These are phyloP conservation scores for Calameuta filiformis DNA, from an alignment of 2,888 invertebrate species.

Conservation along the genomic window DNA sequence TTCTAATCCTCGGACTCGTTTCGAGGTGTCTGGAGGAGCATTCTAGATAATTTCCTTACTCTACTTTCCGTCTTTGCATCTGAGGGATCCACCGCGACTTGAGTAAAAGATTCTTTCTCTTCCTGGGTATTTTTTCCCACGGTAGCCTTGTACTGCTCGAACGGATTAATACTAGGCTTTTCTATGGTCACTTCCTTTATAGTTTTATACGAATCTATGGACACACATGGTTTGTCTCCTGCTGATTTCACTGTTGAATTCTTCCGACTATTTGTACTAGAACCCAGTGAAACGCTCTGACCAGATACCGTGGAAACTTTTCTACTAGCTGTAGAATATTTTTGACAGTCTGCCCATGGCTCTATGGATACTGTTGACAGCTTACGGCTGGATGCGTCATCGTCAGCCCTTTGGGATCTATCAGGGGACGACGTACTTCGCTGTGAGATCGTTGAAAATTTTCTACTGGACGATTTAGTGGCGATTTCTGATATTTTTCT, in stretches of 20 bases:
- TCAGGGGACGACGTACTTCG: conserved; percentile 3
- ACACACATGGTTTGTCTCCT: conserved; percentile 37
- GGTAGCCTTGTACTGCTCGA: conserved; percentile 41
- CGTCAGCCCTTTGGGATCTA: background rate
- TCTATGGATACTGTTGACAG: conserved; percentile 33
- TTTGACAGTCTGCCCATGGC: conserved; percentile 28
- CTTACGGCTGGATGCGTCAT: background rate
- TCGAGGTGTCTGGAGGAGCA: background rate
- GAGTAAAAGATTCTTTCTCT: background rate
- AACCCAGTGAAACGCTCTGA: conserved; percentile 18
- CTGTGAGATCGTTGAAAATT: conserved; percentile 29
- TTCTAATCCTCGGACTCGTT: background rate
- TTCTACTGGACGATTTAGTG: background rate
- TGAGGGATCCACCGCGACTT: background rate
- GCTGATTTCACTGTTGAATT: conserved; percentile 28
- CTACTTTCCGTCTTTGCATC: background rate
- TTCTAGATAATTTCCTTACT: background rate
- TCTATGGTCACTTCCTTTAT: conserved; percentile 43
- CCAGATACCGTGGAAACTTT: conserved; percentile 35
- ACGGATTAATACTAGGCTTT: conserved; percentile 40
- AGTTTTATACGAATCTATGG: conserved; percentile 44
- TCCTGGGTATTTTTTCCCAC: conserved; percentile 15
- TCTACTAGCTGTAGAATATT: conserved; percentile 6
- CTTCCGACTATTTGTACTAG: conserved; percentile 25
- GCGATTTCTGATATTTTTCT: conserved; percentile 29